Base-by-base conservation (phyloP, 2,113 vertebrate genomes). In the Notothenia rossii region DNA sequence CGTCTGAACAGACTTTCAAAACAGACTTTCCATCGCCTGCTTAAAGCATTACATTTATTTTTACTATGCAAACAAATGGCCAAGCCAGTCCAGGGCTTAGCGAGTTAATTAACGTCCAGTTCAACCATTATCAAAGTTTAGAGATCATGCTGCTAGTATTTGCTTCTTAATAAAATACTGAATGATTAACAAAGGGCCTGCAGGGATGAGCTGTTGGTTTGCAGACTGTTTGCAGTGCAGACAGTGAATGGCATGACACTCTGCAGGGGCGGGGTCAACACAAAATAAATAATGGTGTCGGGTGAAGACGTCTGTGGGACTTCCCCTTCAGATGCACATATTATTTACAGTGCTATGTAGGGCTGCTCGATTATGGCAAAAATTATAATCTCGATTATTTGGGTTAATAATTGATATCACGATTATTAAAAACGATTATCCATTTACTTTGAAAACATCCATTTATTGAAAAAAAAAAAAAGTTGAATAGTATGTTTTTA, bases 281-380 rank as follows among this genome's bases (percentile, higher is more conserved):
- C 45, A 75, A 75, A 80, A 69, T 17, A 58, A 20, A 1, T 36
- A 50, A 61, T 72, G 69, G 46, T 63, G 61, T 40, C 67, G 77
- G 60, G 64, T 88, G 67, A 80, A 54, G 50, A 43, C 10, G 51
- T 55, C 51, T 49, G 3, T 20, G 33, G 12, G 15, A 66, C 58
- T 56, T n/a, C 69, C 63, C 60, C 69, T 22, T 22, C 46, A 18
- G 53, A 40, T 3, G 29, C 29, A 29, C 29, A 29, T 29, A 29
- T 29, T 3, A 29, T 29, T 29, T 29, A 29, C 29, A 29, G 29
- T 29, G 50, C 43, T 71, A 69, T 59, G 2, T 79, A 22, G 22
- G 22, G 22, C 22, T 22, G 22, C 22, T 22, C 22, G 22, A 22
- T 22, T 22, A 22, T 22, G 22, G 22, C 22, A 22, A 22, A 22